Base-by-base conservation (phyloP, 64 coral and sea anemone species). In the Pocillopora verrucosa region DNA sequence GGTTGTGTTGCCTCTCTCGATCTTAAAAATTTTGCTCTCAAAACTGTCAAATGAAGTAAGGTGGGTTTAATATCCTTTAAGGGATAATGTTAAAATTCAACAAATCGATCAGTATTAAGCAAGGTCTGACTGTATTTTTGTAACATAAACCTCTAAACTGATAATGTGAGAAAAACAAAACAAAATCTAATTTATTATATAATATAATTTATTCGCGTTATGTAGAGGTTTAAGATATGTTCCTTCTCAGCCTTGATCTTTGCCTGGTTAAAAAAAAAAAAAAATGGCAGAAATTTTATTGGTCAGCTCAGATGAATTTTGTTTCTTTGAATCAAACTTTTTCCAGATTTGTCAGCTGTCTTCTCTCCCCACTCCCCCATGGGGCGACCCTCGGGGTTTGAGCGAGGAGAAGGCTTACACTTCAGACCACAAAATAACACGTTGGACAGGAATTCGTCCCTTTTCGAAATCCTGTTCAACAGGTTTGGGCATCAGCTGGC, bases 121-220 rank as follows among this genome's bases (percentile, higher is more conserved):
- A 26, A 70, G 67, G 67, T 24, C 12, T 11, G 20, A 24, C 11
- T 10, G 19, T 69, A 70, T 20, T 10, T 10, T 70, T 70, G 67
- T 7, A 70, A 24, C 25, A 24, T 11, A 80, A 60, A 22, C n/a
- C 41, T 51, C 7, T 4, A 83, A 16, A 38, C 36, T 38, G 13
- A 16, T 36, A 36, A 41, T 64, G 25, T 82, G 13, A 10, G 35
- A 16, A 22, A 20, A 25, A 56, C 45, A 72, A 9, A 25, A 57
- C 3, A 11, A 85, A 19, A 51, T 56, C 82, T 72, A 85, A 72
- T 85, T 85, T 85, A 85, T 83, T 56, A 70, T 70, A 72, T n/a
- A 19, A 36, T 68, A 41, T 84, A 56, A 51, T 60, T 79, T 79
- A 65, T 69, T 70, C 19, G 60, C 61, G 34, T 51, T 84, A 37